phyloP scores from a whole-genome alignment of 2,888 invertebrate species.

The Acrobasis repandana region DNA sequence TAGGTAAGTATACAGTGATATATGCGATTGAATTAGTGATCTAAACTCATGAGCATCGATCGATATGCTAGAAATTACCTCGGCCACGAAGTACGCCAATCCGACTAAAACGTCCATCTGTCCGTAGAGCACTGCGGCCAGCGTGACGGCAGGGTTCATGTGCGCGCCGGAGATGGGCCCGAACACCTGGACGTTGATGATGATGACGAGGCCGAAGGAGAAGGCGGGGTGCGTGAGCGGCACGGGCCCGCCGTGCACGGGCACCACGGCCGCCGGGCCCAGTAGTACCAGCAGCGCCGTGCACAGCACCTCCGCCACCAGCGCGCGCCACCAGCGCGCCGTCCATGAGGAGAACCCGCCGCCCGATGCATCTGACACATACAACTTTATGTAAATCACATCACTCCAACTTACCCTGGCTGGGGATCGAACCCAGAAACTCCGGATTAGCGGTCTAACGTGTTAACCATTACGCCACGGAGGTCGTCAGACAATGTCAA shows the following conservation, averaged over 20 bases:
- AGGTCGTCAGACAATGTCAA: too few species aligned
- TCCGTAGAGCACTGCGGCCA: constrained; percentile 84
- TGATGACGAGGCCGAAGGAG: constrained; percentile 66
- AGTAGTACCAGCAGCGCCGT: constrained; percentile 70
- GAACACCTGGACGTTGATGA: constrained; percentile 64
- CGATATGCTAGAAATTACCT: constrained; percentile 35
- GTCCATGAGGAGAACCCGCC: constrained; percentile 43
- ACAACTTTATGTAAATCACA: neutral
- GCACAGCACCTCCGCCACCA: constrained; percentile 57
- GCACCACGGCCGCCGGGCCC: constrained; percentile 56
- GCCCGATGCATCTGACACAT: constrained; percentile 20
- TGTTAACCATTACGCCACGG: too few species aligned
- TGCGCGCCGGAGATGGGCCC: constrained; percentile 90
- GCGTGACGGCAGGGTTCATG: constrained; percentile 90
- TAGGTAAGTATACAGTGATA: neutral
- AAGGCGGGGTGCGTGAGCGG: constrained; percentile 61
- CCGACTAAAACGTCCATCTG: constrained; percentile 61
- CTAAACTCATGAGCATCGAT: neutral
- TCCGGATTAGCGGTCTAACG: too few species aligned
- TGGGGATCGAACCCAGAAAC: too few species aligned
- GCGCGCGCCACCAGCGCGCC: constrained; percentile 64
- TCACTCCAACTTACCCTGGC: too few species aligned
- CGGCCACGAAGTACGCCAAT: constrained; percentile 53
- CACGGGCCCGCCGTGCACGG: constrained; percentile 31
- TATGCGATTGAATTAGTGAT: neutral